Evolutionary conservation across 2,797 vertebrate genomes (phyloP).

Genomic region (Gobionotothen gibberifrons): DNA sequence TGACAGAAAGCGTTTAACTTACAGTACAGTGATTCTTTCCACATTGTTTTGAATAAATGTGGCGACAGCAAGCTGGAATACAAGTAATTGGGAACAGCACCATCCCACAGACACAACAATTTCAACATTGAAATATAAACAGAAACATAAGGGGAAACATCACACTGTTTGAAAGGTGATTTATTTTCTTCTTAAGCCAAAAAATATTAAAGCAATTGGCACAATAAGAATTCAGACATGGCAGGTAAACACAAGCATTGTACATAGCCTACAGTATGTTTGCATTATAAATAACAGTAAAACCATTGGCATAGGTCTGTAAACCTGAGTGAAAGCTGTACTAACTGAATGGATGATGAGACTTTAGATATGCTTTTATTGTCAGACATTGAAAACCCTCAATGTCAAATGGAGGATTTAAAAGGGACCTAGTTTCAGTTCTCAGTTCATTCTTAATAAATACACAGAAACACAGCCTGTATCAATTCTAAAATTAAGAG

Average conservation of each 20-base stretch:
- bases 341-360: neutral
- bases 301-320: neutral
- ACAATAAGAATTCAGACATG: neutral
- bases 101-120: conserved; percentile 40
- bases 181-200: neutral
- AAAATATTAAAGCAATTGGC: conserved; percentile 3
- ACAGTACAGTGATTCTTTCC: neutral
- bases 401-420: neutral
- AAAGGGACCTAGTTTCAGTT: neutral
- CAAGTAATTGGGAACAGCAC: conserved; percentile 16
- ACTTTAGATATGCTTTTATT: neutral
- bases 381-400: neutral
- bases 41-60: neutral
- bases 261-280: conserved; percentile 4
- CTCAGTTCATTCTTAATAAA: neutral
- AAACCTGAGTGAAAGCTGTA: conserved; percentile 1
- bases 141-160: neutral
- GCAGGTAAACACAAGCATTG: neutral
- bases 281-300: neutral
- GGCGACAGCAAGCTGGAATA: neutral
- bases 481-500: neutral
- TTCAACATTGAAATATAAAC: neutral
- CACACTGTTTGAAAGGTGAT: neutral
- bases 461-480: neutral
- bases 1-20: neutral